Evolutionary conservation across 2,113 vertebrate genomes (phyloP).

Genomic region (Oncorhynchus masou): DNA sequence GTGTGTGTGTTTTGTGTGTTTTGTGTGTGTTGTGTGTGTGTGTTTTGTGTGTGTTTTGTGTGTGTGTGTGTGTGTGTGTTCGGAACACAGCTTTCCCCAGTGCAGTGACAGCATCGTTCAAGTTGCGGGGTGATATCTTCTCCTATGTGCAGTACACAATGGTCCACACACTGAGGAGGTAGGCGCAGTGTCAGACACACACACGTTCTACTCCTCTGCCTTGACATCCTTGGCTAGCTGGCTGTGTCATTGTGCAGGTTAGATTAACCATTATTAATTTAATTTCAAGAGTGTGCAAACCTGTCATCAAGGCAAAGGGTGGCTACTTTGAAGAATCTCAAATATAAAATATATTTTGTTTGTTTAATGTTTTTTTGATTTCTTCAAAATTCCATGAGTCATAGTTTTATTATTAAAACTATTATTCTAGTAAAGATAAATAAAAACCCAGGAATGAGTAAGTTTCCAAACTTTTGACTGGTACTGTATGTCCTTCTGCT

Average conservation of each 20-base stretch:
- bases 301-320: no score
- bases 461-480: no score
- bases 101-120: constrained; percentile 66
- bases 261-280: constrained; percentile 59
- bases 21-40: neutral
- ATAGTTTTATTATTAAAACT: no score
- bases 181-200: constrained; percentile 8
- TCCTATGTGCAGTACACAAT: constrained; percentile 60
- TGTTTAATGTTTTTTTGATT: no score
- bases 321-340: no score
- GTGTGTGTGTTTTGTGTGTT: neutral
- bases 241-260: constrained; percentile 31
- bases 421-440: no score
- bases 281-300: no score
- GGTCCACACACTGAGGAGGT: constrained; percentile 17
- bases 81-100: neutral
- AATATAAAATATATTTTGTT: no score
- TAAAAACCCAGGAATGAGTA: no score
- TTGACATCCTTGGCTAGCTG: constrained; percentile 47
- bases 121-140: constrained; percentile 76
- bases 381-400: no score
- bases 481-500: constrained; percentile 45
- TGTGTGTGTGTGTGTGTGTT: neutral
- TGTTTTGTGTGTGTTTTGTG: neutral
- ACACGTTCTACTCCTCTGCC: constrained; percentile 51